Percentiles rank a stretch among this genome's conserved stretches.
Evolutionary conservation across 2,888 invertebrate genomes (phyloP).

Genomic region (Drosophila algonquin): DNA sequence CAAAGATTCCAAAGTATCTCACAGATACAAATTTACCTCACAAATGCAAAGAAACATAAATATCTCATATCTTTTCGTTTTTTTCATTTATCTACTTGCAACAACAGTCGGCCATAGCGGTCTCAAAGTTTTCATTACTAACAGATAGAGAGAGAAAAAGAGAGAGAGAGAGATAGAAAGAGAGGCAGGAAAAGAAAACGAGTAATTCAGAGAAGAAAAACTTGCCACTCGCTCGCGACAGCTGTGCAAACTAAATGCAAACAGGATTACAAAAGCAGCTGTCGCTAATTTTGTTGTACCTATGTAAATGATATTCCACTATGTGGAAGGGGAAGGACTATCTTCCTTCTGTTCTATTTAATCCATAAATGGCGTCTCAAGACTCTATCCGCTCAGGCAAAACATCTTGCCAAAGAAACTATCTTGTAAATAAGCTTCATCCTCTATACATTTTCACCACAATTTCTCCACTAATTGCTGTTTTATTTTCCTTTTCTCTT

Average conservation of each 20-base stretch:
- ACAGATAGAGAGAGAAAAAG: not conserved
- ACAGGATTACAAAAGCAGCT: not conserved
- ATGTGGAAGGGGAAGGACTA: not conserved
- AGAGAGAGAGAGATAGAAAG: too few relatives aligned
- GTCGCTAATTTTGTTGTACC: not conserved
- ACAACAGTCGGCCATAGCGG: not conserved
- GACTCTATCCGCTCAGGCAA: too few relatives aligned
- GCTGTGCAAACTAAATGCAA: not conserved
- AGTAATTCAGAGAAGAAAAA: not conserved
- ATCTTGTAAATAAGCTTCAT: not conserved
- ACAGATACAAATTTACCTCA: too few relatives aligned
- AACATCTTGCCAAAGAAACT: not conserved
- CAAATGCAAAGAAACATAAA: too few relatives aligned
- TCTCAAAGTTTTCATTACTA: slow-evolving; percentile 18
- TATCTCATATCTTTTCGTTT: too few relatives aligned
- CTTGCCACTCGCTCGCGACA: slow-evolving; percentile 5
- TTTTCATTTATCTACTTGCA: not conserved
- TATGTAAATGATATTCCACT: not conserved
- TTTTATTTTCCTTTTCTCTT: slow-evolving; percentile 30
- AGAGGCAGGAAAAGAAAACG: not conserved
- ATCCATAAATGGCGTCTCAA: not conserved
- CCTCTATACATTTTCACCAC: not conserved
- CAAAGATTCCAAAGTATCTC: too few relatives aligned
- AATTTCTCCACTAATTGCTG: slow-evolving; percentile 41
- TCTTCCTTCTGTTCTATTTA: not conserved